These are phyloP conservation scores for Microctonus aethiopoides DNA, from an alignment of 2,888 invertebrate genomes.

Conservation along the genomic window DNA sequence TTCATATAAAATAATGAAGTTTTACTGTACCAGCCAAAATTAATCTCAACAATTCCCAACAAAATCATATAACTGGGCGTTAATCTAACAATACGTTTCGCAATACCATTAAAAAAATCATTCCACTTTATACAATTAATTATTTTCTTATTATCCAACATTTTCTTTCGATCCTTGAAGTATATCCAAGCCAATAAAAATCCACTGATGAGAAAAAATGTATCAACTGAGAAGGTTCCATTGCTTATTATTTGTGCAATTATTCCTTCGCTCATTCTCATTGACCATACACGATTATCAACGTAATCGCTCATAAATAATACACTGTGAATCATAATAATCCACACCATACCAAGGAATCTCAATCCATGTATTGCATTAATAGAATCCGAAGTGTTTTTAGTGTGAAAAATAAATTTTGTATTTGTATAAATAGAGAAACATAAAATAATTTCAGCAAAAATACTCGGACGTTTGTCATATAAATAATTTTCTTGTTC, in stretches of 20 bases:
- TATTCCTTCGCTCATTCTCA: constrained; percentile 60
- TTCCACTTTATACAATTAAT: constrained; percentile 37
- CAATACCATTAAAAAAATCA: constrained; percentile 48
- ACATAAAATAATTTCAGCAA: constrained; percentile 61
- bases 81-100: constrained; percentile 66
- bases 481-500: constrained; percentile 33
- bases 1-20: constrained; percentile 62
- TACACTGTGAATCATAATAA: constrained; percentile 69
- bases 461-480: constrained; percentile 32
- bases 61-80: constrained; percentile 67
- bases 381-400: constrained; percentile 59
- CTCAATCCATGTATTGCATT: constrained; percentile 69
- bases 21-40: constrained; percentile 62
- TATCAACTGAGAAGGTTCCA: constrained; percentile 68
- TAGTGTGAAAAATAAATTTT: constrained; percentile 64
- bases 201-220: constrained; percentile 67
- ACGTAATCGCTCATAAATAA: constrained; percentile 64
- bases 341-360: constrained; percentile 72
- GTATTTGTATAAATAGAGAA: constrained; percentile 70
- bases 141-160: constrained; percentile 31
- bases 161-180: constrained; percentile 40
- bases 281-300: constrained; percentile 64
- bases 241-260: constrained; percentile 65
- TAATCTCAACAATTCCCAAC: constrained; percentile 64
- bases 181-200: constrained; percentile 57